Evolutionary conservation across 2,797 vertebrate genomes (phyloP).

Genomic region (Poeciliopsis infans): DNA sequence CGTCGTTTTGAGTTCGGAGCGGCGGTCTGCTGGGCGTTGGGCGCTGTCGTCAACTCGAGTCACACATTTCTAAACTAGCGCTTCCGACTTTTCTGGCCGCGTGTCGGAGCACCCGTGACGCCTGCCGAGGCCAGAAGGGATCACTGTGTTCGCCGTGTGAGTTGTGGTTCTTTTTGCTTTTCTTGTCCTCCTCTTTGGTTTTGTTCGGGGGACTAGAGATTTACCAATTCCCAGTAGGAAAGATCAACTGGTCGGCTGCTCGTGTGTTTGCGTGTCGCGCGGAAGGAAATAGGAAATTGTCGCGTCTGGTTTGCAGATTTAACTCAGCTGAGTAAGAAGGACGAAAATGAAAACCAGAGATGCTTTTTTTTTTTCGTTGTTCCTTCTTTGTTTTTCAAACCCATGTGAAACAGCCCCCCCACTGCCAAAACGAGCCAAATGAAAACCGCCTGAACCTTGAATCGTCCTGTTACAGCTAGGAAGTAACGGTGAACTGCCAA

Average conservation of each 20-base stretch:
- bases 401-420: constrained; percentile 64
- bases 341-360: constrained; percentile 8
- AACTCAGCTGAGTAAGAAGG: constrained; percentile 12
- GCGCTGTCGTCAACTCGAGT: constrained; percentile 18
- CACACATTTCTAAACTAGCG: constrained; percentile 47
- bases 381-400: background rate
- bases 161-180: constrained; percentile 21
- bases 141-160: constrained; percentile 64
- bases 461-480: constrained; percentile 6
- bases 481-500: constrained; percentile 51
- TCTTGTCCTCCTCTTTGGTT: no score
- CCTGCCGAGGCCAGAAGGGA: constrained; percentile 41
- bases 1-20: constrained; percentile 11
- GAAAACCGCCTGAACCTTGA: background rate
- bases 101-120: constrained; percentile 26
- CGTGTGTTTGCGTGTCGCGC: constrained; percentile 14
- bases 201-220: no score
- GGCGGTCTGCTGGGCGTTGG: constrained; percentile 12
- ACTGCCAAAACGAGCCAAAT: constrained; percentile 64
- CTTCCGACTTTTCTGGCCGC: constrained; percentile 56
- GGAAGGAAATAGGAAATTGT: constrained; percentile 11
- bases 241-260: constrained; percentile 1
- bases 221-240: no score
- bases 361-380: background rate
- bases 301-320: constrained; percentile 51